Percentiles rank a stretch among this genome's conserved stretches.
These are phyloP conservation scores for Eupithecia vulgata DNA, from an alignment of 2,888 invertebrate genomes.

Conservation along the genomic window DNA sequence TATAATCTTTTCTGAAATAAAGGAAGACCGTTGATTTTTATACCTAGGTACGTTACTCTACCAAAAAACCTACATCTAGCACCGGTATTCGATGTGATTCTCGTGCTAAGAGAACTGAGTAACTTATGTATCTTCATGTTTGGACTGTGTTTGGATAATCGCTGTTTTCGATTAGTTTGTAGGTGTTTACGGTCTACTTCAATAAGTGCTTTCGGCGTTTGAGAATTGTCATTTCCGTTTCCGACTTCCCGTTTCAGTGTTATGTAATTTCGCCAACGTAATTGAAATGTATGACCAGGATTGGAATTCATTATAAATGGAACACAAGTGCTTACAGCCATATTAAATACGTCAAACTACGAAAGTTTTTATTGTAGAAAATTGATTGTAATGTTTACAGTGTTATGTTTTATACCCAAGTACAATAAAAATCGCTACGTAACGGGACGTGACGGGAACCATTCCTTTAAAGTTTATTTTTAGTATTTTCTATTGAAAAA, in stretches of 20 bases:
- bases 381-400: too few relatives aligned
- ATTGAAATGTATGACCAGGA: not conserved
- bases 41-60: not conserved
- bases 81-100: not conserved
- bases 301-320: not conserved
- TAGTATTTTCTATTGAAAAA: too few relatives aligned
- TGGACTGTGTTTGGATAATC: constrained; percentile 19
- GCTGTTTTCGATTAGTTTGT: constrained; percentile 31
- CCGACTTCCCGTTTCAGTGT: constrained; percentile 3
- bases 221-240: constrained; percentile 13
- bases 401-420: too few relatives aligned
- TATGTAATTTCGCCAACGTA: constrained; percentile 3
- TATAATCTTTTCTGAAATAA: too few relatives aligned
- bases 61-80: not conserved
- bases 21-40: too few relatives aligned
- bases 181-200: constrained; percentile 28
- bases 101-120: constrained; percentile 16
- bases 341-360: too few relatives aligned
- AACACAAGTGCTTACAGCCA: too few relatives aligned
- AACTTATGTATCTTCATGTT: constrained; percentile 20
- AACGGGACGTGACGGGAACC: too few relatives aligned
- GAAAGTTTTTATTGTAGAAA: too few relatives aligned
- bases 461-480: too few relatives aligned
- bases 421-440: too few relatives aligned
- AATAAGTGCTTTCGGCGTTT: constrained; percentile 17